phyloP scores from a whole-genome alignment of 2,113 vertebrate genomes.

The Nerophis ophidion region DNA sequence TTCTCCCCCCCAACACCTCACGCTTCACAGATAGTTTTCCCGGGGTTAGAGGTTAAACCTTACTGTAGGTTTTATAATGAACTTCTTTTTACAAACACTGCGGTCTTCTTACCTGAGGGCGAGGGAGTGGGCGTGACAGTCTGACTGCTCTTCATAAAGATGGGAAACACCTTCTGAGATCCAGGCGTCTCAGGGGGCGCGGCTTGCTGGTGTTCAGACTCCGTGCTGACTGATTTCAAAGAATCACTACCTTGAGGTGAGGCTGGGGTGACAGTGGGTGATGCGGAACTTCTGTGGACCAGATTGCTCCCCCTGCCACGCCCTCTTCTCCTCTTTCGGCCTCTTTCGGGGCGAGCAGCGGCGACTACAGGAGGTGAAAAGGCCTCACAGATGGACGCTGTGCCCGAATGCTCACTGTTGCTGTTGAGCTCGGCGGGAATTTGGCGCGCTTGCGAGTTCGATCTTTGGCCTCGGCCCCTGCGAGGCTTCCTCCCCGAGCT shows the following conservation, averaged over 20 bases:
- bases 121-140: slow-evolving; percentile 1
- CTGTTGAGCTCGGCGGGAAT: background rate
- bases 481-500: slow-evolving; percentile 19
- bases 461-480: slow-evolving; percentile 21
- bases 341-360: slow-evolving; percentile 17
- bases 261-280: background rate
- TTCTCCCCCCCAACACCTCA: too few species aligned
- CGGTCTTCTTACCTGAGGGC: slow-evolving; percentile 29
- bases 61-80: too few species aligned
- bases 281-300: background rate
- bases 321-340: slow-evolving; percentile 27
- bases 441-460: background rate
- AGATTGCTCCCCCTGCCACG: slow-evolving; percentile 16
- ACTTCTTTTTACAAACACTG: background rate
- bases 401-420: slow-evolving; percentile 11
- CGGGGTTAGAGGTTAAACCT: too few species aligned
- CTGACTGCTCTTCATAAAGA: slow-evolving; percentile 31
- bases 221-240: background rate
- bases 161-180: slow-evolving; percentile 17
- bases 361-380: background rate
- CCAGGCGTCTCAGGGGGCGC: slow-evolving; percentile 3
- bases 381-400: background rate
- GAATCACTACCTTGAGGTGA: background rate
- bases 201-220: background rate
- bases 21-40: too few species aligned